phyloP scores from a whole-genome alignment of 2,888 invertebrate genomes.

The Choristoneura rosaceana region DNA sequence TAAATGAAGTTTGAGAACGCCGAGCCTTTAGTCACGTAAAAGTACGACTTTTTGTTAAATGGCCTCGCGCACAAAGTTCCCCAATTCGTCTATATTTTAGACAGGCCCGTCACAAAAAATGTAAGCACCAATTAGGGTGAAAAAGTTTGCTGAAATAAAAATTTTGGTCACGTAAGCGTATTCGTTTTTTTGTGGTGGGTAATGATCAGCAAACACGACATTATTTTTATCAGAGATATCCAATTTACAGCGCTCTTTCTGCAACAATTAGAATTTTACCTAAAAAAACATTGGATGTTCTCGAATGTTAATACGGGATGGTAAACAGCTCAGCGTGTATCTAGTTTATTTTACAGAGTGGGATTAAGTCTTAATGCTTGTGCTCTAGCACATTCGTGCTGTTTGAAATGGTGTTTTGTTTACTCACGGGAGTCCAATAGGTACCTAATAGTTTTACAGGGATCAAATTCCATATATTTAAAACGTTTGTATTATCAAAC shows the following conservation, averaged over 20 bases:
- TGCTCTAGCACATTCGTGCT: slow-evolving; percentile 8
- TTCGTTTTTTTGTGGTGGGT: background rate
- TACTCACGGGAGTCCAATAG: background rate
- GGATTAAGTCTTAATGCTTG: slow-evolving; percentile 29
- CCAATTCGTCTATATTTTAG: slow-evolving; percentile 32
- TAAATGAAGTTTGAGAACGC: slow-evolving; percentile 38
- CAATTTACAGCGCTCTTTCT: background rate
- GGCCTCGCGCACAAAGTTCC: slow-evolving; percentile 20
- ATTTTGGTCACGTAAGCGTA: background rate
- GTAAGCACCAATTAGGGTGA: slow-evolving; percentile 14
- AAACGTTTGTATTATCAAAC: background rate
- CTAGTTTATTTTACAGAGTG: slow-evolving; percentile 36
- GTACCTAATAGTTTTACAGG: background rate
- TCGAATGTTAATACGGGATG: slow-evolving; percentile 2
- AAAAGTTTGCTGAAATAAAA: slow-evolving; percentile 13
- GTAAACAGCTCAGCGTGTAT: slow-evolving; percentile 21
- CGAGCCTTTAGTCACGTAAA: slow-evolving; percentile 37
- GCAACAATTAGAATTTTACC: background rate
- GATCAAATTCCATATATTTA: background rate
- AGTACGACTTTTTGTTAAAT: slow-evolving; percentile 38
- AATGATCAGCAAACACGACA: background rate
- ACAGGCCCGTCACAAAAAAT: slow-evolving; percentile 19
- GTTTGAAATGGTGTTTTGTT: slow-evolving; percentile 2
- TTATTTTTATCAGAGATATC: background rate
- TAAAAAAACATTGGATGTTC: background rate